phyloP scores from a whole-genome alignment of 2,113 vertebrate genomes.

The Albula glossodonta region DNA sequence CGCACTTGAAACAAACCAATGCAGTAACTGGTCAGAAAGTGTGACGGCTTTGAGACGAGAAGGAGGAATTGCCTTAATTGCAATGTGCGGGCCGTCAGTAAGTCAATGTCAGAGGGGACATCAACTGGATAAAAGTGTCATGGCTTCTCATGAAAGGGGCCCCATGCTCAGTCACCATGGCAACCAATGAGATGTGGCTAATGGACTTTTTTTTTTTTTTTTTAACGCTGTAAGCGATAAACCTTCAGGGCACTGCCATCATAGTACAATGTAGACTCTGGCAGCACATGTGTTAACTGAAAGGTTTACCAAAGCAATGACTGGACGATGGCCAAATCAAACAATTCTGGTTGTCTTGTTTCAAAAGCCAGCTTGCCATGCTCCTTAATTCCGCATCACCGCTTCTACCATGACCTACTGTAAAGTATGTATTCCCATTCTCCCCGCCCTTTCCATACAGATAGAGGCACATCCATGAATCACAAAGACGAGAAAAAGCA shows the following conservation, averaged over 20 bases:
- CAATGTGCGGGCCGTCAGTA: not conserved
- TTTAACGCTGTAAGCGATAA: not conserved
- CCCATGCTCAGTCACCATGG: not conserved
- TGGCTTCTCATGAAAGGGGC: not conserved
- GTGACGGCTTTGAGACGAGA: not conserved
- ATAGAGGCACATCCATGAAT: not conserved
- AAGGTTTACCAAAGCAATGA: not conserved
- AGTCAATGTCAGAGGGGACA: not conserved
- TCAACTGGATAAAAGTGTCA: no score
- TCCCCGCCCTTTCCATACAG: not conserved
- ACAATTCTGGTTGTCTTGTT: not conserved
- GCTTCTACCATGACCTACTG: no score
- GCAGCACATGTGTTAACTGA: not conserved
- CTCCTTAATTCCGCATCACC: no score
- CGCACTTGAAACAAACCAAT: not conserved
- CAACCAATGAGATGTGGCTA: not conserved
- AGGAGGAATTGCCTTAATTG: not conserved
- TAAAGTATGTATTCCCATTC: not conserved
- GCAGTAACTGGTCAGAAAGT: not conserved
- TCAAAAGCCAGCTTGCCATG: not conserved
- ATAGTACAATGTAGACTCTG: not conserved
- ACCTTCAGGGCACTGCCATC: not conserved
- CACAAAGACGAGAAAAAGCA: not conserved
- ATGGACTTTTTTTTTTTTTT: not conserved
- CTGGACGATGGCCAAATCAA: not conserved